These are phyloP conservation scores for Campoplex capitator DNA, from an alignment of 2,888 invertebrate species.

Conservation along the genomic window DNA sequence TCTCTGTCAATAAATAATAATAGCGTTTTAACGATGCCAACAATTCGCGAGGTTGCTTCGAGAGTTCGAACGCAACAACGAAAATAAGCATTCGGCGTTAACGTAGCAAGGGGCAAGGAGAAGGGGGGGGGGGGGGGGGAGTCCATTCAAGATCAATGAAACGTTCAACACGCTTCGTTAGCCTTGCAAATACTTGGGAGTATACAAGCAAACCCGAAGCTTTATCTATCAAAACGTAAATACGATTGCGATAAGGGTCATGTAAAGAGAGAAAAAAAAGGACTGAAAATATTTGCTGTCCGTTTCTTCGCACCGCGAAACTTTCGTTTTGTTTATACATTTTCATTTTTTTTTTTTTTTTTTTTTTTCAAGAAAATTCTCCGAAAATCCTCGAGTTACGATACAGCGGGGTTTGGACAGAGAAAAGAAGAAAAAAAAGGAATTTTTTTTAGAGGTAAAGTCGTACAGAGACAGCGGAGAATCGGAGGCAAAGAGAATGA, in stretches of 20 bases:
- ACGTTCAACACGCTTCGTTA: constrained; percentile 49
- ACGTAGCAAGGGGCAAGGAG: too few relatives aligned
- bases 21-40: background rate
- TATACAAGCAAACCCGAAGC: constrained; percentile 20
- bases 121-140: background rate
- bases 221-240: constrained; percentile 33
- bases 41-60: background rate
- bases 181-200: constrained; percentile 50
- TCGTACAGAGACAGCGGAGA: background rate
- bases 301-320: background rate
- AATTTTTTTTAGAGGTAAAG: constrained; percentile 13
- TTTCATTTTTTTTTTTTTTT: background rate
- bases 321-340: background rate
- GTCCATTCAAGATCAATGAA: constrained; percentile 61
- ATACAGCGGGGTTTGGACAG: too few relatives aligned
- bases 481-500: constrained; percentile 9
- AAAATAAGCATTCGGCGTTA: constrained; percentile 32
- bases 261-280: background rate
- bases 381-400: background rate
- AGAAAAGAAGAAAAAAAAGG: background rate
- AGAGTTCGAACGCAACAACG: background rate
- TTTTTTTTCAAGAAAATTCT: background rate
- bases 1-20: background rate
- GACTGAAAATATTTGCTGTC: background rate
- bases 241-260: background rate